Conservation (phyloP, 2,888 invertebrate species). For the Stegana nigrithorax region DNA sequence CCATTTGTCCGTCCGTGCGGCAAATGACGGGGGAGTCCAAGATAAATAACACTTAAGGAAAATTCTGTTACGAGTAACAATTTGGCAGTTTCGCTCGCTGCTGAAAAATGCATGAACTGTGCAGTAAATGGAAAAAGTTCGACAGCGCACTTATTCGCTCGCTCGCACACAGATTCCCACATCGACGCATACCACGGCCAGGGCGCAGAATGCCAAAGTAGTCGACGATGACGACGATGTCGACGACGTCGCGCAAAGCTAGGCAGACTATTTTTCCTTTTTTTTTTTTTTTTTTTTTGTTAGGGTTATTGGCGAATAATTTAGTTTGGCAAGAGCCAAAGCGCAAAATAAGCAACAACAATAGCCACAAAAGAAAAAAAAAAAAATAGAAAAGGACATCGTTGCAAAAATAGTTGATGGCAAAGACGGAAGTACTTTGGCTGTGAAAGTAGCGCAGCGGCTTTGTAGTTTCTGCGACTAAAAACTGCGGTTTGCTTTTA, state of each 20-base stretch:
- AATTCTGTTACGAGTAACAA: slow-evolving; percentile 43
- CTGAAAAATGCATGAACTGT: slow-evolving; percentile 57
- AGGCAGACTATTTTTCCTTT: neutral
- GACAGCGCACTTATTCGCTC: slow-evolving; percentile 38
- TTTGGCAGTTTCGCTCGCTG: slow-evolving; percentile 59
- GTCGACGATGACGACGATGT: neutral
- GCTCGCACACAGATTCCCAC: neutral
- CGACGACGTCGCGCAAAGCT: neutral
- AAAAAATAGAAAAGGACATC: too few relatives aligned
- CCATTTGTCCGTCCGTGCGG: too few relatives aligned
- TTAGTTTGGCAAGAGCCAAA: too few relatives aligned
- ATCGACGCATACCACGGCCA: neutral
- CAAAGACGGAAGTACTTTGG: slow-evolving; percentile 8
- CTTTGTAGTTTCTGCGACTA: slow-evolving; percentile 34
- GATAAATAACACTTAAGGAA: slow-evolving; percentile 57
- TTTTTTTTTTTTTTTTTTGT: neutral
- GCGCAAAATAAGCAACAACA: neutral
- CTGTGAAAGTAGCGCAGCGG: neutral
- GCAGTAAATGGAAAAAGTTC: slow-evolving; percentile 61
- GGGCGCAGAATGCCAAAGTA: neutral
- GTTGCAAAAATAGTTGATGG: too few relatives aligned
- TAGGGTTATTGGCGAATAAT: too few relatives aligned
- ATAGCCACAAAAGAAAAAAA: neutral
- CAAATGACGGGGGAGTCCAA: slow-evolving; percentile 47
- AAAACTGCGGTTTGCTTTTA: slow-evolving; percentile 58